Evolutionary conservation across 2,113 vertebrate genomes (phyloP).

Genomic region (Merops nubicus): DNA sequence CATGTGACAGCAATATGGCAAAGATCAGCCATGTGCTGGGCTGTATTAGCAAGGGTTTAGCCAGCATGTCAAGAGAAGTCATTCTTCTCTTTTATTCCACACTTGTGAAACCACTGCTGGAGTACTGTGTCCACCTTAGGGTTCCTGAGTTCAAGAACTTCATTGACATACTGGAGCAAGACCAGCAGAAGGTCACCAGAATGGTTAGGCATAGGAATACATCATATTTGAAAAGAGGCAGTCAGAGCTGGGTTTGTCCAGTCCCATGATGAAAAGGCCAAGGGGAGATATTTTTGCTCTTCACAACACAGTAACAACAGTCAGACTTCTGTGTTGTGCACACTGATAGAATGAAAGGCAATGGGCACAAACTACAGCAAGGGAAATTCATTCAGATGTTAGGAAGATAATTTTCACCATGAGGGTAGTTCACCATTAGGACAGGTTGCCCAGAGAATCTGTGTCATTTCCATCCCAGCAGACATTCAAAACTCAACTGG

Average conservation of each 20-base stretch:
- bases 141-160: not conserved
- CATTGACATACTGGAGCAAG: not conserved
- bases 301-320: accelerated
- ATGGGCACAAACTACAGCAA: not conserved
- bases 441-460: not conserved
- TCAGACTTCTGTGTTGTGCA: not conserved
- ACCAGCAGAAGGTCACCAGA: not conserved
- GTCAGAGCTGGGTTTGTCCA: not conserved
- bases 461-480: not conserved
- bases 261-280: not conserved
- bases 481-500: not conserved
- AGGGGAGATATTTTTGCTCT: not conserved
- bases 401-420: not conserved
- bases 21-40: not conserved
- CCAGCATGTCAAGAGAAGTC: not conserved
- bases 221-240: not conserved
- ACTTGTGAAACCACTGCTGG: not conserved
- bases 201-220: not conserved
- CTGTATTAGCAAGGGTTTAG: not conserved
- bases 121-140: not conserved
- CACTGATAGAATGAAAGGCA: not conserved
- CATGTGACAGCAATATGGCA: not conserved
- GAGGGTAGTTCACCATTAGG: not conserved
- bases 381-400: not conserved
- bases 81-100: not conserved